phyloP scores from a whole-genome alignment of 2,797 vertebrate genomes.

The Thaleichthys pacificus region DNA sequence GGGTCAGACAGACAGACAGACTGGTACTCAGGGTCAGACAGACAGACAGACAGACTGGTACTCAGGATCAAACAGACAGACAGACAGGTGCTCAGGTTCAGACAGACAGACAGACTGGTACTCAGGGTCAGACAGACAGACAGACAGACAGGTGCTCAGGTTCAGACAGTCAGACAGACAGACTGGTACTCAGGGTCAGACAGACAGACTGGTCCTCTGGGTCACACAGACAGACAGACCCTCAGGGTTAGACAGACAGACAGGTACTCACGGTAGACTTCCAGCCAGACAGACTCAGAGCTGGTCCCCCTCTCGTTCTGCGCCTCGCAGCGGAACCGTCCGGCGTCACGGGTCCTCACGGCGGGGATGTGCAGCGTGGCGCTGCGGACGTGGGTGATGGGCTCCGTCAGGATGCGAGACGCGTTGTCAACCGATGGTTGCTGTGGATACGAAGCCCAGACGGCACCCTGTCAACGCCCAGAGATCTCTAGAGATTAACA shows the following conservation, averaged over 20 bases:
- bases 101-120: neutral
- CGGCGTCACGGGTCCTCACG: constrained; percentile 80
- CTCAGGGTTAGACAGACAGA: neutral
- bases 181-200: constrained; percentile 51
- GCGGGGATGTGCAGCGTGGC: constrained; percentile 76
- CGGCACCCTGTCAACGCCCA: constrained; percentile 78
- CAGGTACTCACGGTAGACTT: constrained; percentile 85
- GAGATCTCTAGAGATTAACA: constrained; percentile 79
- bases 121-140: too few species aligned
- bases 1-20: constrained; percentile 81
- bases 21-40: constrained; percentile 25
- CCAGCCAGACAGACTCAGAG: constrained; percentile 84
- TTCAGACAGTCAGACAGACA: constrained; percentile 71
- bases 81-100: constrained; percentile 63
- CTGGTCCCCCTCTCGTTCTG: constrained; percentile 83
- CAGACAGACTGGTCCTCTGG: too few species aligned
- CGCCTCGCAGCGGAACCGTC: constrained; percentile 87
- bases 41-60: too few species aligned
- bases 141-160: constrained; percentile 73
- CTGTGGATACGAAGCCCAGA: constrained; percentile 75
- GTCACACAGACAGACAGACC: too few species aligned
- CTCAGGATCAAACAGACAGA: too few species aligned
- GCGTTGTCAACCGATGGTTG: constrained; percentile 73
- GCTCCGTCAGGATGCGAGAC: constrained; percentile 68
- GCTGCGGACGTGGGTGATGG: constrained; percentile 68